Conservation (phyloP, 64 coral and sea anemone genomes). For the Dendronephthya gigantea region DNA sequence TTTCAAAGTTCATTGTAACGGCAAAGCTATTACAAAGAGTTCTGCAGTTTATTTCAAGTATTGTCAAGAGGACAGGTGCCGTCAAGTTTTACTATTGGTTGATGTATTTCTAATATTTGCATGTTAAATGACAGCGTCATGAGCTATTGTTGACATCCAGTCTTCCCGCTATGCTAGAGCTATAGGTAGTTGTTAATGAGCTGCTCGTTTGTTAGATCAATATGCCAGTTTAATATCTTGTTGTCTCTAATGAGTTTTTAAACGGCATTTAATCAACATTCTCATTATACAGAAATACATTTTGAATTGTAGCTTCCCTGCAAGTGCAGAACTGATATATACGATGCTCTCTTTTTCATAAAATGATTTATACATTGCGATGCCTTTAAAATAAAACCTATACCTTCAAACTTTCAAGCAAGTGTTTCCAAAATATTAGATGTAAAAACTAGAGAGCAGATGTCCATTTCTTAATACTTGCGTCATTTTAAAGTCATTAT, state of each 20-base stretch:
- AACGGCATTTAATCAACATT: not conserved
- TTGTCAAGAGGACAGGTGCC: not conserved
- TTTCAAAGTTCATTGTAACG: not conserved
- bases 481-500: not conserved
- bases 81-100: not conserved
- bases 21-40: not conserved
- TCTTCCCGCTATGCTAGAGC: not conserved
- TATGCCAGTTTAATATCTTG: not conserved
- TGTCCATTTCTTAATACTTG: not conserved
- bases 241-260: conserved; percentile 8
- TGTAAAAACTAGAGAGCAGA: not conserved
- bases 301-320: not conserved
- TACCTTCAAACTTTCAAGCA: not conserved
- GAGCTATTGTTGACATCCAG: not conserved
- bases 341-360: not conserved
- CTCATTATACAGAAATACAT: not conserved
- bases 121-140: not conserved
- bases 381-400: not conserved
- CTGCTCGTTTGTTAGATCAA: conserved; percentile 1
- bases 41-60: not conserved
- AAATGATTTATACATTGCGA: not conserved
- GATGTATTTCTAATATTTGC: not conserved
- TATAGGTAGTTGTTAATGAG: not conserved
- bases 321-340: no score
- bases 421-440: not conserved